These are phyloP conservation scores for Bombus fervidus DNA, from an alignment of 1,140 invertebrate species.

Conservation along the genomic window DNA sequence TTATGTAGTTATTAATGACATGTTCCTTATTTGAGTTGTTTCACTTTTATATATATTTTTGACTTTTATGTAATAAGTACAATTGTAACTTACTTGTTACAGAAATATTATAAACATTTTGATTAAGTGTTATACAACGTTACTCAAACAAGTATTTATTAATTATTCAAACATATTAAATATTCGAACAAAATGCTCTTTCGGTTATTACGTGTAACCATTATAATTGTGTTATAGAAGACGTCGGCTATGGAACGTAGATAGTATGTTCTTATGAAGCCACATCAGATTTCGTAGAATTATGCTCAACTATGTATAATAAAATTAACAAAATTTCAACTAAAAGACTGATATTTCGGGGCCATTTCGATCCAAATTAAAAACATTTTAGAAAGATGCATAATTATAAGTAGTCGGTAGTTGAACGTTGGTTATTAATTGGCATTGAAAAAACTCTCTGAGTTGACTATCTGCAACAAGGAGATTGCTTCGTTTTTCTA, in stretches of 20 bases:
- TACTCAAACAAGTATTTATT: neutral
- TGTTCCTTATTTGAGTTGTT: neutral
- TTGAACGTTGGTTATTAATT: constrained; percentile 42
- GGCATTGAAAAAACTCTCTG: constrained; percentile 7
- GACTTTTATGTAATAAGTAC: neutral
- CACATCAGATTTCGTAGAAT: constrained; percentile 41
- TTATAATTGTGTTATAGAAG: constrained; percentile 44
- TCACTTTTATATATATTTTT: constrained; percentile 1
- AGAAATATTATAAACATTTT: constrained; percentile 5
- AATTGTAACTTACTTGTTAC: neutral
- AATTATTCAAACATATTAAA: constrained; percentile 31
- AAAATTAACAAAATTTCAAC: constrained; percentile 72
- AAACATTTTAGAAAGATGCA: constrained; percentile 46
- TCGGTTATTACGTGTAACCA: constrained; percentile 15
- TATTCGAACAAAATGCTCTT: constrained; percentile 52
- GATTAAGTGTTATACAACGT: neutral
- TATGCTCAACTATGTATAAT: constrained; percentile 67
- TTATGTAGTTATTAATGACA: constrained; percentile 10
- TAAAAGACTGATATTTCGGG: constrained; percentile 79
- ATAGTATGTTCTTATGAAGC: constrained; percentile 44
- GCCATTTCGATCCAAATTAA: constrained; percentile 72
- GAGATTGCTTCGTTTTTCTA: constrained; percentile 14
- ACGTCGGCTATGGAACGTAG: constrained; percentile 43
- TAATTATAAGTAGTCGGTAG: constrained; percentile 24
- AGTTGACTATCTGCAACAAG: constrained; percentile 39